Percentiles rank a stretch among this genome's conserved stretches.
Evolutionary conservation across 2,888 invertebrate genomes (phyloP).

Genomic region (Leucophenga montana): DNA sequence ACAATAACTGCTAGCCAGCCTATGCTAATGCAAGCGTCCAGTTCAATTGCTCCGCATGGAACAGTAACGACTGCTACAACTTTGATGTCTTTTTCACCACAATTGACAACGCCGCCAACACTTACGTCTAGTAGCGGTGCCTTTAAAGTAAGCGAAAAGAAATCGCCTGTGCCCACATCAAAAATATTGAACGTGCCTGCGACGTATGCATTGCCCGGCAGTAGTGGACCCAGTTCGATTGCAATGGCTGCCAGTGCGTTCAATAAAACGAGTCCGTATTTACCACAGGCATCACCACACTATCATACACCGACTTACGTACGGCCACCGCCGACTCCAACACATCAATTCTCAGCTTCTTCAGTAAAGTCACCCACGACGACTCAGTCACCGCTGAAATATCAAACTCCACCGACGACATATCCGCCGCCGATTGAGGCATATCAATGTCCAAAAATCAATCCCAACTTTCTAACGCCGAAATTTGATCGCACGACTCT

Average conservation of each 20-base stretch:
- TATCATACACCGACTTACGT: constrained; percentile 60
- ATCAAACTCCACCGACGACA: constrained; percentile 70
- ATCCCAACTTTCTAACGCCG: constrained; percentile 72
- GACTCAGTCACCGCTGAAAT: constrained; percentile 64
- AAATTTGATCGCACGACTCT: constrained; percentile 69
- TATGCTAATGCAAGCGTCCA: constrained; percentile 31
- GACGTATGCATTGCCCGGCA: constrained; percentile 62
- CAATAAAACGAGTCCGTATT: constrained; percentile 60
- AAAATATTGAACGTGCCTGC: constrained; percentile 69
- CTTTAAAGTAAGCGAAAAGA: constrained; percentile 64
- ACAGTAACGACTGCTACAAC: constrained; percentile 13
- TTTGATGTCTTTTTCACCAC: constrained; percentile 8
- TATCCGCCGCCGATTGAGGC: constrained; percentile 72
- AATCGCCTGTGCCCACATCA: constrained; percentile 67
- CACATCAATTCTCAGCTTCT: constrained; percentile 54
- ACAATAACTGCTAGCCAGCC: constrained; percentile 46
- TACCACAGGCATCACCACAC: constrained; percentile 68
- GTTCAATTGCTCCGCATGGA: constrained; percentile 20
- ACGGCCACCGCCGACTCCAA: constrained; percentile 57
- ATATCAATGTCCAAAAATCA: constrained; percentile 72
- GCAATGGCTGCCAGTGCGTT: constrained; percentile 46
- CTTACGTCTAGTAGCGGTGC: constrained; percentile 29
- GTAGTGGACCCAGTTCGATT: constrained; percentile 35
- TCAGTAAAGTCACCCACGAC: constrained; percentile 40
- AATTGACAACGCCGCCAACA: constrained; percentile 14